Percentiles rank a stretch among this genome's conserved stretches.
These are phyloP conservation scores for Apodemia mormo DNA, from an alignment of 2,888 invertebrate genomes.

Conservation along the genomic window DNA sequence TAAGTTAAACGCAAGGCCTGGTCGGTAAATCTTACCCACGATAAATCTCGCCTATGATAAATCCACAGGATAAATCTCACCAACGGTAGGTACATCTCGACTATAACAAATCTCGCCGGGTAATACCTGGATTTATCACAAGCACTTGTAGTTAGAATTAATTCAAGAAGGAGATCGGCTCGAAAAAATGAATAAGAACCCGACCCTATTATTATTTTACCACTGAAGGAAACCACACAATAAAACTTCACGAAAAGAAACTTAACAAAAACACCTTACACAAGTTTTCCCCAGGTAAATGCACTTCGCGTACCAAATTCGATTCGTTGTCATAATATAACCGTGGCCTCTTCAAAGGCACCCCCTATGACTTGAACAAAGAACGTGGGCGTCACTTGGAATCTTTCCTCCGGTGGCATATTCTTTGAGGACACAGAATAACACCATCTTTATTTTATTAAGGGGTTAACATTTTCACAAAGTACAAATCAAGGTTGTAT, in stretches of 20 bases:
- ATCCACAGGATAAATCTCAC: too few relatives aligned
- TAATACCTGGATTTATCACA: too few relatives aligned
- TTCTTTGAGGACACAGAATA: not conserved
- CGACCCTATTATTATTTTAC: not conserved
- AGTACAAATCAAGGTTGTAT: not conserved
- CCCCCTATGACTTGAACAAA: slow-evolving; percentile 4
- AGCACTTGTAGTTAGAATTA: too few relatives aligned
- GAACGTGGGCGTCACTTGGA: slow-evolving; percentile 1
- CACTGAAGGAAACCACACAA: not conserved
- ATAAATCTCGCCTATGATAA: too few relatives aligned
- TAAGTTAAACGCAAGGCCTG: too few relatives aligned
- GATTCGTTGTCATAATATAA: slow-evolving; percentile 1
- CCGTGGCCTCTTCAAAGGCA: not conserved
- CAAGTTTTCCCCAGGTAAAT: not conserved
- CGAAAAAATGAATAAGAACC: too few relatives aligned
- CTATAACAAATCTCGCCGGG: too few relatives aligned
- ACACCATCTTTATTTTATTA: not conserved
- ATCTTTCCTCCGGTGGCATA: not conserved
- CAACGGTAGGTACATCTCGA: too few relatives aligned
- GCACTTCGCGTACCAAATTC: slow-evolving; percentile 1
- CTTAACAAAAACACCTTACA: not conserved
- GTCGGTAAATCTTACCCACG: too few relatives aligned
- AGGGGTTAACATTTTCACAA: not conserved
- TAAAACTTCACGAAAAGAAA: slow-evolving; percentile 3
- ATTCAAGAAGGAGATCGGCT: too few relatives aligned